A percentile compares a stretch with the other conserved stretches of the same genome.
These are phyloP conservation scores for Morone chrysops DNA, from an alignment of 2,113 vertebrate species.

Conservation along the genomic window DNA sequence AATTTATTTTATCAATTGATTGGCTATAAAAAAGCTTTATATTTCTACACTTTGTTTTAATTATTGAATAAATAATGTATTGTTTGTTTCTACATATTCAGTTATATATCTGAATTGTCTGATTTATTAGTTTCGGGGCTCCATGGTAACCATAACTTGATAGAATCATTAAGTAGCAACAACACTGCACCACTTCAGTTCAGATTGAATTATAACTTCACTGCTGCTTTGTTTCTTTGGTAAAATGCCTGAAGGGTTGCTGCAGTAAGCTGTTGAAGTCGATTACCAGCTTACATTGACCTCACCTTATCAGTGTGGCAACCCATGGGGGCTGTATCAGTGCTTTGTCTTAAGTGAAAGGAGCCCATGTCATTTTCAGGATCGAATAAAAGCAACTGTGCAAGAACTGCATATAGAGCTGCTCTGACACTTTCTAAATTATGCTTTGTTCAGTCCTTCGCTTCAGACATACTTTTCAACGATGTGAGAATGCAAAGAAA, in stretches of 20 bases:
- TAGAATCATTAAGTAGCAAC: background rate
- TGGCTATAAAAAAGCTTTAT: background rate
- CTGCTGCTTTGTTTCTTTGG: slow-evolving; percentile 56
- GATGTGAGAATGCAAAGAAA: slow-evolving; percentile 28
- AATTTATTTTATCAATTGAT: background rate
- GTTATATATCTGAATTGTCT: background rate
- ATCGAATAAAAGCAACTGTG: slow-evolving; percentile 42
- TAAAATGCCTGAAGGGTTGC: slow-evolving; percentile 34
- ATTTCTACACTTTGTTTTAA: background rate
- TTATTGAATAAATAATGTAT: background rate
- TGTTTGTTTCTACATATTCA: background rate
- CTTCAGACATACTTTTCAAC: slow-evolving; percentile 9
- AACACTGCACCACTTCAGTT: slow-evolving; percentile 5
- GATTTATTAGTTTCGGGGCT: background rate
- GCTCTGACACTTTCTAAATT: slow-evolving; percentile 64
- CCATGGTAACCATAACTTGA: background rate
- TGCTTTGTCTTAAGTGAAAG: slow-evolving; percentile 66
- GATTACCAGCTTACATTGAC: slow-evolving; percentile 70
- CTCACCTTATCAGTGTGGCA: slow-evolving; percentile 73
- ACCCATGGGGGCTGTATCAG: slow-evolving; percentile 55
- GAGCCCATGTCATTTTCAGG: slow-evolving; percentile 55
- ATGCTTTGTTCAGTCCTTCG: slow-evolving; percentile 16
- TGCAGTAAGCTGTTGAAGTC: slow-evolving; percentile 73
- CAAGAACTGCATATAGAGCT: slow-evolving; percentile 26
- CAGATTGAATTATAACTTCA: slow-evolving; percentile 56